Percentiles rank a stretch among this genome's conserved stretches.
Conservation (phyloP, 2,888 invertebrate genomes). For the Timandra comae region DNA sequence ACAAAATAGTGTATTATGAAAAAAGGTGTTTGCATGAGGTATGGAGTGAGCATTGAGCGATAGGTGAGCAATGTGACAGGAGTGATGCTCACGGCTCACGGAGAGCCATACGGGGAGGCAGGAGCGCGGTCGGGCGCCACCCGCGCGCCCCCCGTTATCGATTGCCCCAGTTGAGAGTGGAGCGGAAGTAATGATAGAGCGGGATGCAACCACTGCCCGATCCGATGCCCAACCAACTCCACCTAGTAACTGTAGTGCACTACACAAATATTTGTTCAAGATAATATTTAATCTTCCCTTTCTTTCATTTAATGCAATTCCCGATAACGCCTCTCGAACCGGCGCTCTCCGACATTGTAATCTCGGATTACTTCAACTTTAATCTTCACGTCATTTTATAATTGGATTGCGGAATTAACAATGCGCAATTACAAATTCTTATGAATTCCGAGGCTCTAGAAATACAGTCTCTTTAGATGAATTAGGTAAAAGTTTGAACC, state of each 20-base stretch:
- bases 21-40: no score
- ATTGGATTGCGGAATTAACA: conserved; percentile 4
- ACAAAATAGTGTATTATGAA: no score
- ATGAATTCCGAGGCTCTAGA: conserved; percentile 26
- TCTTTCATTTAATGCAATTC: conserved; percentile 42
- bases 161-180: conserved; percentile 81
- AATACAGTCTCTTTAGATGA: conserved; percentile 41
- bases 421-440: conserved; percentile 22
- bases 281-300: conserved; percentile 64
- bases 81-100: conserved; percentile 65
- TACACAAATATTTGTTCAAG: conserved; percentile 63
- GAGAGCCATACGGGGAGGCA: conserved; percentile 40
- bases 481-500: conserved; percentile 60
- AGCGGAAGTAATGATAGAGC: conserved; percentile 74
- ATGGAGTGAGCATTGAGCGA: conserved; percentile 13
- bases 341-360: conserved; percentile 19
- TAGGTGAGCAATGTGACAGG: conserved; percentile 66
- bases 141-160: conserved; percentile 66
- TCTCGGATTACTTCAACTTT: conserved; percentile 22
- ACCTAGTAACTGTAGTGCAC: conserved; percentile 63
- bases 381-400: conserved; percentile 9
- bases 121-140: conserved; percentile 36
- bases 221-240: conserved; percentile 62
- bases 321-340: conserved; percentile 27
- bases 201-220: conserved; percentile 73